These are phyloP conservation scores for Epicauta chinensis DNA, from an alignment of 1,140 invertebrate species.

Conservation along the genomic window DNA sequence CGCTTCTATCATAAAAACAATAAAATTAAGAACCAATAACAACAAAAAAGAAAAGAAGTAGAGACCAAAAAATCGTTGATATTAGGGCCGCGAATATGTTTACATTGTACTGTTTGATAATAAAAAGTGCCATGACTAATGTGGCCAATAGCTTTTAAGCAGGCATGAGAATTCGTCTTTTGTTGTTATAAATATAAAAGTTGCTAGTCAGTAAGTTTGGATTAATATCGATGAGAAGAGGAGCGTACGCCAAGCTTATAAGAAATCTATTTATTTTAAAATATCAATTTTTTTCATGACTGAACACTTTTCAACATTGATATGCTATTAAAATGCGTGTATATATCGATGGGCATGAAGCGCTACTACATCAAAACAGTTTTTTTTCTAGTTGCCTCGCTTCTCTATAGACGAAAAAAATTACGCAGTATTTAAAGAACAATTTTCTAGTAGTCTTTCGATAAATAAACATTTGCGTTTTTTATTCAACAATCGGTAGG, in stretches of 20 bases:
- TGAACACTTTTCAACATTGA: slow-evolving; percentile 12
- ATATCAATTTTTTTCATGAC: slow-evolving; percentile 13
- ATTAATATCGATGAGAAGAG: neutral
- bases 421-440: slow-evolving; percentile 9
- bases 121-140: slow-evolving; percentile 23
- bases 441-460: slow-evolving; percentile 10
- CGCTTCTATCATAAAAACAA: slow-evolving; percentile 8
- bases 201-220: slow-evolving; percentile 8
- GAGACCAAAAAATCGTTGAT: slow-evolving; percentile 6
- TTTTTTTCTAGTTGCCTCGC: neutral
- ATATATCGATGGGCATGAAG: no score
- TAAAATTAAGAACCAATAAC: neutral
- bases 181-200: slow-evolving; percentile 16
- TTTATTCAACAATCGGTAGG: no score
- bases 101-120: slow-evolving; percentile 7
- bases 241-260: slow-evolving; percentile 13
- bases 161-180: slow-evolving; percentile 28
- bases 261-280: slow-evolving; percentile 23
- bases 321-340: slow-evolving; percentile 7
- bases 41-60: no score
- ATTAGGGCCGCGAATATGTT: slow-evolving; percentile 13
- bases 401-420: neutral
- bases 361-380: no score
- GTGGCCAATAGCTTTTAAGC: slow-evolving; percentile 28
- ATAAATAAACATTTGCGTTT: slow-evolving; percentile 12